Evolutionary conservation across 2,797 vertebrate species (phyloP), one percentile per base, ranked within the genome.

Genomic region (Neostethus bicornis): DNA sequence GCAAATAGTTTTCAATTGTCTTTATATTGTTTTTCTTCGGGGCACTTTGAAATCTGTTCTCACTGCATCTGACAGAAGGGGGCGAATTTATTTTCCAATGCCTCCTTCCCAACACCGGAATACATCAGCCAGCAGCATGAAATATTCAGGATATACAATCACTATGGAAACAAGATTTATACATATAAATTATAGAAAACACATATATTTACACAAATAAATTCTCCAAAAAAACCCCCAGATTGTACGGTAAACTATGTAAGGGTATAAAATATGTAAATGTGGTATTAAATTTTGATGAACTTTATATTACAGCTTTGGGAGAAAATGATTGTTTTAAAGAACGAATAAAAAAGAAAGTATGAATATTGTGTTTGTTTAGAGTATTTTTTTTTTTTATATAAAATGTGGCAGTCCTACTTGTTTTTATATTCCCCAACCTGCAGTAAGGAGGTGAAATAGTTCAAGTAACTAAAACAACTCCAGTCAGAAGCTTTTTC

Each of bases 391-490:
- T 45, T 24, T 62, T 35, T 44, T 61, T 63, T 72, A 56, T 50
- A 55, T 54, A 67, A 19, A 28, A 37, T 42, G 46, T 16, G 53
- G 35, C 62, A 79, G 79, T 70, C 39, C 41, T 43, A 44, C 73
- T 49, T 44, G 31, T 63, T 64, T 51, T 65, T 54, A 54, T 65
- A 70, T 79, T 79, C 73, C 76, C 75, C 55, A 58, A 71, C 61
- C 59, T 50, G 52, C 70, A 53, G 66, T 65, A 63, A 58, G 46
- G 45, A 66, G 70, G 76, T 81, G 69, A 56, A 48, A 54, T 70
- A 70, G 70, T 85, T 84, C 43, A 73, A 78, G 72, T 74, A 79
- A 84, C 77, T 69, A 71, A 71, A 54, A 76, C 51, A 74, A 84
- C 75, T 72, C 55, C 68, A 62, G 61, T 66, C 45, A 26, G 26